Evolutionary conservation across 1,140 invertebrate genomes (phyloP), one percentile per base, ranked within the genome.

Genomic region (Drosophila parvula): DNA sequence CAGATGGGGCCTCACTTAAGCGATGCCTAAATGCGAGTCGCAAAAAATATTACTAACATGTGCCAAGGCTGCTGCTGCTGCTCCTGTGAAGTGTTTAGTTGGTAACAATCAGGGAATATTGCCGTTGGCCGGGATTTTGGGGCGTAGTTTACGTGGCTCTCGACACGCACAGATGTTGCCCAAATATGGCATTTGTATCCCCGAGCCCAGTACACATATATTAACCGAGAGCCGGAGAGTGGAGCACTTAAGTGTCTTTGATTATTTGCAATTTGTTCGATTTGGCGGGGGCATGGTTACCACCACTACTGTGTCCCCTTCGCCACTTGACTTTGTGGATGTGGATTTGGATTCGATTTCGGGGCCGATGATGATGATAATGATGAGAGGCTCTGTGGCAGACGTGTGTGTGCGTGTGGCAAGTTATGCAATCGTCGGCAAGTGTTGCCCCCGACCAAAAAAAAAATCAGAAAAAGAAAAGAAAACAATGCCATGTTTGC

Each of bases 201-300:
- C 22, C 56, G 34, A 48, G 34, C 59, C 30, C 45, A 47, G 45
- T 74, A 74, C 59, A 74, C 59, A 82, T 79, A 79, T 62, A 73
- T 65, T 83, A 77, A 82, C 34, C 62, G 51, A 50, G 48, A 65
- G 65, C 28, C 30, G 43, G 22, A 22, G 22, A 41, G 36, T 53
- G 68, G 40, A 36, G 56, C 76, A 69, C 81, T 84, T 68, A 79
- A 84, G 81, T 84, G 77, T 84, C 81, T 84, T 84, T 77, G 81
- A 84, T 84, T 84, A 85, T 85, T 85, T 85, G 81, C 74, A 81
- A 86, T 86, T 86, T 76, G 81, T 86, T 75, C 74, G 74, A 79
- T 74, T 81, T 45, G 60, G 10, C 44, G 67, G 43, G 64, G 64
- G 38, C 43, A 50, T 59, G 41, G 55, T 44, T 57, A 28, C 45